Conservation (phyloP, 2,797 vertebrate species). For the Cuculus canorus region DNA sequence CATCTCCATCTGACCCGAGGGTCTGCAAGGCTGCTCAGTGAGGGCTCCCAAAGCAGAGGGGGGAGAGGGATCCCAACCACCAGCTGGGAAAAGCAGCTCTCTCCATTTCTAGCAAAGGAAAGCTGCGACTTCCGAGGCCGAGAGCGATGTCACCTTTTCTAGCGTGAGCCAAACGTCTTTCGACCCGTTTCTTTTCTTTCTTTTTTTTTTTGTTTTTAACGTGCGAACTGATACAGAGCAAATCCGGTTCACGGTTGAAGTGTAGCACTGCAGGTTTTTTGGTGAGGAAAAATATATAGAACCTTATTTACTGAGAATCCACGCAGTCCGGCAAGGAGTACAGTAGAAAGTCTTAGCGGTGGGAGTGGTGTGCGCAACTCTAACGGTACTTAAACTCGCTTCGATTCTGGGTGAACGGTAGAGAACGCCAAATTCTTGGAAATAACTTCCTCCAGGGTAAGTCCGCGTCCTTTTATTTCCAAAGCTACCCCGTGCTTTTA, state of each 20-base stretch:
- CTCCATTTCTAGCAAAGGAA: slow-evolving; percentile 38
- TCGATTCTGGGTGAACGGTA: slow-evolving; percentile 18
- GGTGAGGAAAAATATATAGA: not conserved
- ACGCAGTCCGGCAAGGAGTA: not conserved
- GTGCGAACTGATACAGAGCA: not conserved
- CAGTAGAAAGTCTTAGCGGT: not conserved
- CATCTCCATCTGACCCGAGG: slow-evolving; percentile 64
- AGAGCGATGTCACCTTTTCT: slow-evolving; percentile 47
- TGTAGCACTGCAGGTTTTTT: slow-evolving; percentile 39
- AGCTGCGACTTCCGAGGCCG: slow-evolving; percentile 27
- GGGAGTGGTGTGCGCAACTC: not conserved
- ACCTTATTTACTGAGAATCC: slow-evolving; percentile 16
- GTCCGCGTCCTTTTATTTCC: not conserved
- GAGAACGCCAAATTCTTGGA: not conserved
- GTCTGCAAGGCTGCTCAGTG: slow-evolving; percentile 43
- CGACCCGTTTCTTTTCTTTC: not conserved
- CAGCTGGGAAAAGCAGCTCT: slow-evolving; percentile 37
- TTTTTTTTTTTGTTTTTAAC: not conserved
- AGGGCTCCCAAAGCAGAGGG: slow-evolving; percentile 64
- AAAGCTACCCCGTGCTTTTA: not conserved
- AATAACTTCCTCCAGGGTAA: slow-evolving; percentile 11
- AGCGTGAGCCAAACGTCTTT: slow-evolving; percentile 44
- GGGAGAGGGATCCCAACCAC: slow-evolving; percentile 37
- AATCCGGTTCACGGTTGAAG: slow-evolving; percentile 11
- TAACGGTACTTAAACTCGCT: slow-evolving; percentile 28